Percentiles rank a stretch among this genome's conserved stretches.
Conservation (phyloP, 2,888 invertebrate genomes). For the Periphyllus acericola region DNA sequence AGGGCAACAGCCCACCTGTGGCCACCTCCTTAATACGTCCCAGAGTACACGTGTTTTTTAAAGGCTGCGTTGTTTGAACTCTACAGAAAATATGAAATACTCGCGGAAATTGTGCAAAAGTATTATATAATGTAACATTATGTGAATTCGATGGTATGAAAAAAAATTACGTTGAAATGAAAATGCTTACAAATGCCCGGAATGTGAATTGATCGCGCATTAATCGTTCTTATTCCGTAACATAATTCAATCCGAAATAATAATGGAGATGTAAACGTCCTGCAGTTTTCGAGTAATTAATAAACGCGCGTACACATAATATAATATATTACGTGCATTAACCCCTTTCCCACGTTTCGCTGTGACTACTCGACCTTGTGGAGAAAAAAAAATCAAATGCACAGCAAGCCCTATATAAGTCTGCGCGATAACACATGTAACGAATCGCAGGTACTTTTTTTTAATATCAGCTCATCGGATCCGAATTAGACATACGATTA, state of each 20-base stretch:
- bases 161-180: neutral
- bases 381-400: constrained; percentile 9
- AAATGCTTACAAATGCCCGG: neutral
- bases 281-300: neutral
- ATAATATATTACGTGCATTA: neutral
- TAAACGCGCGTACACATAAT: neutral
- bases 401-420: neutral
- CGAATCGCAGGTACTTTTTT: constrained; percentile 40
- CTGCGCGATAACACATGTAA: constrained; percentile 18
- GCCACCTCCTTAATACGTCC: too few relatives aligned
- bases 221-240: too few relatives aligned
- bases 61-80: too few relatives aligned
- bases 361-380: neutral
- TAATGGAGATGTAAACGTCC: neutral
- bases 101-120: too few relatives aligned
- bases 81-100: too few relatives aligned
- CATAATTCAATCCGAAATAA: neutral
- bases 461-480: constrained; percentile 35
- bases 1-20: too few relatives aligned
- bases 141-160: too few relatives aligned
- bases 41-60: too few relatives aligned
- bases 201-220: neutral
- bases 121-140: too few relatives aligned
- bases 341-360: constrained; percentile 31
- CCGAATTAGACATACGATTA: constrained; percentile 46